phyloP scores from a whole-genome alignment of 2,797 vertebrate species.

The Ctenopoma multispine region DNA sequence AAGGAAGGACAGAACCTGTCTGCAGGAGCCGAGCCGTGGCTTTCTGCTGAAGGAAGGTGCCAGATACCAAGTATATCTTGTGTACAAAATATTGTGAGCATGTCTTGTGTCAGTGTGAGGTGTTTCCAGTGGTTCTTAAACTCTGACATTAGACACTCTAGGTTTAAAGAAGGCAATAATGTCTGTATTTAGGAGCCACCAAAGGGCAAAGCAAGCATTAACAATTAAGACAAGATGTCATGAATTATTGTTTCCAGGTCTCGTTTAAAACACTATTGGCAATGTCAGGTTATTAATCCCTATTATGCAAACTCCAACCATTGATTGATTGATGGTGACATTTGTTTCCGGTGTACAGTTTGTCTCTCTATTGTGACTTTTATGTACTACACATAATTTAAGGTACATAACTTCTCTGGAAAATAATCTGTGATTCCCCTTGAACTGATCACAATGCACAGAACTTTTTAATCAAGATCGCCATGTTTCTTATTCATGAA shows the following conservation, averaged over 20 bases:
- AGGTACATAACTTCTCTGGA: slow-evolving; percentile 36
- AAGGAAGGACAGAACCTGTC: slow-evolving; percentile 22
- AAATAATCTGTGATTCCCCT: slow-evolving; percentile 9
- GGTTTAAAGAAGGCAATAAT: slow-evolving; percentile 38
- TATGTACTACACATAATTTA: slow-evolving; percentile 43
- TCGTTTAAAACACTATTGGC: slow-evolving; percentile 46
- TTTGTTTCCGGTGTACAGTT: slow-evolving; percentile 47
- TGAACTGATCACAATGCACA: slow-evolving; percentile 32
- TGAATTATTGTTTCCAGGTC: slow-evolving; percentile 40
- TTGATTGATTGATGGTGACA: slow-evolving; percentile 24
- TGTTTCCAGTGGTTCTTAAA: slow-evolving; percentile 43
- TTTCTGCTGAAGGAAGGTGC: slow-evolving; percentile 29
- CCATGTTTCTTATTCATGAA: slow-evolving; percentile 21
- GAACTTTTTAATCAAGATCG: slow-evolving; percentile 2
- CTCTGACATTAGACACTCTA: slow-evolving; percentile 22
- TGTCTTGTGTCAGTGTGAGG: slow-evolving; percentile 38
- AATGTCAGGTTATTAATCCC: slow-evolving; percentile 13
- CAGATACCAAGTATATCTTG: slow-evolving; percentile 40
- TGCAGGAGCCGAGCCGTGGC: slow-evolving; percentile 8
- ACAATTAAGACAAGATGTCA: slow-evolving; percentile 33
- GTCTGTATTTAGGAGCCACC: slow-evolving; percentile 36
- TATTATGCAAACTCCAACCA: slow-evolving; percentile 47
- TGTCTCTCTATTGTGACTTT: slow-evolving; percentile 36
- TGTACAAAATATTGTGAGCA: slow-evolving; percentile 50
- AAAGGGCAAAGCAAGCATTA: slow-evolving; percentile 24